These are phyloP conservation scores for Auanema freiburgensis DNA, from an alignment of 2,888 invertebrate species.

Conservation along the genomic window DNA sequence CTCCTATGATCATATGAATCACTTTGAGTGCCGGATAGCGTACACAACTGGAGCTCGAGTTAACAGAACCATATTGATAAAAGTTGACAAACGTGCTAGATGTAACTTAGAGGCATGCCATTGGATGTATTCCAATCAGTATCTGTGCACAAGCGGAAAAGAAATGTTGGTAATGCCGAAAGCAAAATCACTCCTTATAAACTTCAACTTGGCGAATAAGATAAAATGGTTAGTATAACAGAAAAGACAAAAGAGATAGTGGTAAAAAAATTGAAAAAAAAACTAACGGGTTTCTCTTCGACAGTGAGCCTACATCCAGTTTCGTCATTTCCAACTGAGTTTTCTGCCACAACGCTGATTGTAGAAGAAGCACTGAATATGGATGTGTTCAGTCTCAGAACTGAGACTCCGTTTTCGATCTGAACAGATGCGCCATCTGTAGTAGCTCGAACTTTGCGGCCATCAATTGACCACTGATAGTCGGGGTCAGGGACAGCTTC, in stretches of 20 bases:
- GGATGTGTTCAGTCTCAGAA: constrained; percentile 49
- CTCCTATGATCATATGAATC: too few relatives aligned
- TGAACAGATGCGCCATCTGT: constrained; percentile 53
- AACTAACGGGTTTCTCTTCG: constrained; percentile 27
- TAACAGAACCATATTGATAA: too few relatives aligned
- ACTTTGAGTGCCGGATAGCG: too few relatives aligned
- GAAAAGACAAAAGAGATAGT: background rate
- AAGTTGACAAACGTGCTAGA: too few relatives aligned
- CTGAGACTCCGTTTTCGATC: constrained; percentile 41
- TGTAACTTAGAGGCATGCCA: too few relatives aligned
- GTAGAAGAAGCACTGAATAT: constrained; percentile 21
- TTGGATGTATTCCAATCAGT: too few relatives aligned
- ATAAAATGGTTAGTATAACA: background rate
- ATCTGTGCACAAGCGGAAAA: background rate
- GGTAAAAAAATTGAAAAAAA: background rate
- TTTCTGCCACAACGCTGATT: constrained; percentile 55
- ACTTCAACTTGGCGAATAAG: too few relatives aligned
- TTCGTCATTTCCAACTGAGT: constrained; percentile 55
- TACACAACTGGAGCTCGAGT: too few relatives aligned
- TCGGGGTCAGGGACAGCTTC: constrained; percentile 53
- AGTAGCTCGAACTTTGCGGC: constrained; percentile 50
- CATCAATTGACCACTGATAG: constrained; percentile 55
- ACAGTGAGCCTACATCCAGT: constrained; percentile 47
- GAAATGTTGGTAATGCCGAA: too few relatives aligned
- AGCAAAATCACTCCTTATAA: constrained; percentile 1